Conservation (phyloP, 2,797 vertebrate species). For the Tapera naevia region DNA sequence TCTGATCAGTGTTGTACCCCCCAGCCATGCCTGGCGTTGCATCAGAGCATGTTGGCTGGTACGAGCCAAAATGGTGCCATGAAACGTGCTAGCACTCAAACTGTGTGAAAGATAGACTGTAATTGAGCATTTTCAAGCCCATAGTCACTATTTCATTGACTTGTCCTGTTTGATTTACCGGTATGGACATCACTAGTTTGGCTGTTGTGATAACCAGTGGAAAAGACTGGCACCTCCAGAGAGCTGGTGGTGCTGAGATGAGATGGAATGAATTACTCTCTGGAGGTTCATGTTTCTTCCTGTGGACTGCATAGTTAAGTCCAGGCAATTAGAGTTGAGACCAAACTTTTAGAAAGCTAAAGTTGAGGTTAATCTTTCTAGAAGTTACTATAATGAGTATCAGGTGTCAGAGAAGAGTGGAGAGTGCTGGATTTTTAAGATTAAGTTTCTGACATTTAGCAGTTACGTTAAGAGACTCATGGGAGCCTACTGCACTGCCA, state of each 20-base stretch:
- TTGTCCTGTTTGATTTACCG: background rate
- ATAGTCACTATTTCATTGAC: background rate
- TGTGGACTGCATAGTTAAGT: background rate
- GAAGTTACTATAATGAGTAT: background rate
- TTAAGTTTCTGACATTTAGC: background rate
- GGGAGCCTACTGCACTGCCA: background rate
- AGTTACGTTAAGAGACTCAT: background rate
- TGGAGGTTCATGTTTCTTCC: background rate
- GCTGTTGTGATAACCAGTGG: background rate
- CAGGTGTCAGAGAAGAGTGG: background rate
- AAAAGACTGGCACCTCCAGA: background rate
- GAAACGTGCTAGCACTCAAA: background rate
- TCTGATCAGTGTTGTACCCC: background rate
- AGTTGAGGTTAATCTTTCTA: background rate
- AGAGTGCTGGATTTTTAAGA: background rate
- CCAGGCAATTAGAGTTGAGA: background rate
- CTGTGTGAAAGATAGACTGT: rapidly evolving
- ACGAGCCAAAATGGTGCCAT: background rate
- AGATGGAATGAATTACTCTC: no score
- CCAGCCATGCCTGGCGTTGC: background rate
- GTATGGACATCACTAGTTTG: background rate
- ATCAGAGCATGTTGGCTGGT: background rate
- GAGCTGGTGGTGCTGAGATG: background rate
- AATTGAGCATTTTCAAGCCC: background rate
- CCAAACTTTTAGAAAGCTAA: background rate